phyloP scores from a whole-genome alignment of 2,888 invertebrate species.

The Strigamia crassipes region DNA sequence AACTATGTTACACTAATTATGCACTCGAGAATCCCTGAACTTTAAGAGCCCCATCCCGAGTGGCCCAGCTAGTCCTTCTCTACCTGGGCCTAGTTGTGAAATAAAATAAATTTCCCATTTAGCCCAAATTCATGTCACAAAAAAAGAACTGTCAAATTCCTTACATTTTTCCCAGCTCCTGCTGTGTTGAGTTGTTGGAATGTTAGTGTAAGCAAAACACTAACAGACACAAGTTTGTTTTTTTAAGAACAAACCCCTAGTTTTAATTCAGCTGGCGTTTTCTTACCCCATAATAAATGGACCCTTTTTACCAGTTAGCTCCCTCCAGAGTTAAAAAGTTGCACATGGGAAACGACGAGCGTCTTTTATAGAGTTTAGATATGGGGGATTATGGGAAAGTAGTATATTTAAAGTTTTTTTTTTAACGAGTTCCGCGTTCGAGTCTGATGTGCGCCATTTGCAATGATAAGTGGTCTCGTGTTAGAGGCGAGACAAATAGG shows the following conservation, averaged over 20 bases:
- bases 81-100: too few relatives aligned
- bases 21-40: too few relatives aligned
- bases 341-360: not conserved
- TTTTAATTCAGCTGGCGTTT: constrained; percentile 38
- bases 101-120: not conserved
- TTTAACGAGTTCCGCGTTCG: constrained; percentile 31
- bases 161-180: not conserved
- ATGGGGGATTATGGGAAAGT: constrained; percentile 5
- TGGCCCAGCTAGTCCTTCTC: too few relatives aligned
- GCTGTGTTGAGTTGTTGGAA: constrained; percentile 22
- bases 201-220: constrained; percentile 18
- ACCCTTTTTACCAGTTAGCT: not conserved
- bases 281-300: constrained; percentile 11
- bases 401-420: not conserved
- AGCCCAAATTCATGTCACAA: not conserved
- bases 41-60: too few relatives aligned
- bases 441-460: constrained; percentile 36
- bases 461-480: constrained; percentile 20
- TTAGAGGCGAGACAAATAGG: not conserved
- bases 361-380: constrained; percentile 29
- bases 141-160: constrained; percentile 3
- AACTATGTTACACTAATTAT: too few relatives aligned
- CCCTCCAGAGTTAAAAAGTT: not conserved
- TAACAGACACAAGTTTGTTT: not conserved
- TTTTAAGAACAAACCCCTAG: not conserved